Conservation (phyloP, 2,113 vertebrate genomes). For the Centropus bengalensis region DNA sequence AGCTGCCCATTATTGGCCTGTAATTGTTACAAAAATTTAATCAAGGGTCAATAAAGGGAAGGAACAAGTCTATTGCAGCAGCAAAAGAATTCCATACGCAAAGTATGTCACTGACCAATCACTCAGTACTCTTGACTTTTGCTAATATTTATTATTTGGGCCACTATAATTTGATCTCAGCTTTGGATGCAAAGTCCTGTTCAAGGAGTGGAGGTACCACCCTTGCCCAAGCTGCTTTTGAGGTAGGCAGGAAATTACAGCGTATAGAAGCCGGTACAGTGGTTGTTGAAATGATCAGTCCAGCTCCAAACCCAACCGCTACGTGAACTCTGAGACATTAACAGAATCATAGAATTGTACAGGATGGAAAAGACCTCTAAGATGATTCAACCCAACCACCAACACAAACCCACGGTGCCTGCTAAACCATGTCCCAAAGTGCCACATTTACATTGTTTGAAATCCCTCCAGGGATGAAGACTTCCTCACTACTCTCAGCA, state of each 20-base stretch:
- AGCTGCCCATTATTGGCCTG: slow-evolving; percentile 57
- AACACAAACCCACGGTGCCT: no score
- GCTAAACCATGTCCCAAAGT: no score
- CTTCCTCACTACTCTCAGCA: no score
- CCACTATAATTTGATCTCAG: neutral
- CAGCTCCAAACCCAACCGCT: neutral
- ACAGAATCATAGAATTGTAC: no score
- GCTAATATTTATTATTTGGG: slow-evolving; percentile 6
- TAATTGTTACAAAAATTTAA: slow-evolving; percentile 69
- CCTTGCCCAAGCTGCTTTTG: neutral
- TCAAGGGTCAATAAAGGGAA: slow-evolving; percentile 60
- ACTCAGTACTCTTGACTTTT: neutral
- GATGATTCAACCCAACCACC: no score
- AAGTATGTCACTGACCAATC: slow-evolving; percentile 19
- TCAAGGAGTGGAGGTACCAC: neutral
- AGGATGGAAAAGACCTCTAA: no score
- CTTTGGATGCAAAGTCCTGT: neutral
- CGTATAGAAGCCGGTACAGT: neutral
- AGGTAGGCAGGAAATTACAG: neutral
- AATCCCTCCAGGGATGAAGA: no score
- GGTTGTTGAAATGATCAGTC: neutral
- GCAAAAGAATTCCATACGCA: neutral
- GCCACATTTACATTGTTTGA: no score
- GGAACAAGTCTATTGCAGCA: slow-evolving; percentile 6
- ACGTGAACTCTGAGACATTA: neutral